A percentile compares a stretch with the other conserved stretches of the same genome.
Conservation (phyloP, 2,113 vertebrate genomes). For the Dryoscopus gambensis region DNA sequence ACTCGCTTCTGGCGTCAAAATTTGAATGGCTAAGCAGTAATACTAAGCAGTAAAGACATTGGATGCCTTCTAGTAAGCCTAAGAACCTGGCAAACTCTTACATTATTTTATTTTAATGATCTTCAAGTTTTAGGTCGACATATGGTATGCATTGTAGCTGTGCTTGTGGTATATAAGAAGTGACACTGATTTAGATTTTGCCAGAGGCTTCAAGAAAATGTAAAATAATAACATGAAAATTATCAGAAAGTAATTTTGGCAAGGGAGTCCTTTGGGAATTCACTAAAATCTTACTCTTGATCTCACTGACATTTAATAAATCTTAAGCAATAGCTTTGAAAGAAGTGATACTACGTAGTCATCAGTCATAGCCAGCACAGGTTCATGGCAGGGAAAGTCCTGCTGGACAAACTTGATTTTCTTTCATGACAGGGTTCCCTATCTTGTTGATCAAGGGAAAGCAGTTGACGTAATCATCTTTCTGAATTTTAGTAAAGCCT, state of each 20-base stretch:
- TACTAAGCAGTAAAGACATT: background rate
- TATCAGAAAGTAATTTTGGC: background rate
- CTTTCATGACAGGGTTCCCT: background rate
- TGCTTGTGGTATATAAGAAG: background rate
- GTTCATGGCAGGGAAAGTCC: background rate
- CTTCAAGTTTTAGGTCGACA: background rate
- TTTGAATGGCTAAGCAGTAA: background rate
- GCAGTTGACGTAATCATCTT: background rate
- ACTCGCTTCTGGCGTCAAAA: background rate
- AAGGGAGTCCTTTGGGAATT: background rate
- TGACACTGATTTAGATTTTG: background rate
- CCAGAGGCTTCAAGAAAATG: background rate
- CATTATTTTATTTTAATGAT: background rate
- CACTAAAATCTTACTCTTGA: background rate
- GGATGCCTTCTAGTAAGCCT: background rate
- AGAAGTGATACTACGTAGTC: background rate
- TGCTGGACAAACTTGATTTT: background rate
- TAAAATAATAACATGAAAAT: background rate
- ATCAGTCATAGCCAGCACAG: background rate
- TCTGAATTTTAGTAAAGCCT: background rate
- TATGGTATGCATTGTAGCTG: background rate
- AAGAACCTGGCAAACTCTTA: background rate
- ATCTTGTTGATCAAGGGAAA: background rate
- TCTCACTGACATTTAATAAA: background rate
- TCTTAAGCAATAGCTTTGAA: background rate